Percentiles rank a stretch among this genome's conserved stretches.
phyloP scores from a whole-genome alignment of 2,113 vertebrate genomes.

The Thryonomys swinderianus region DNA sequence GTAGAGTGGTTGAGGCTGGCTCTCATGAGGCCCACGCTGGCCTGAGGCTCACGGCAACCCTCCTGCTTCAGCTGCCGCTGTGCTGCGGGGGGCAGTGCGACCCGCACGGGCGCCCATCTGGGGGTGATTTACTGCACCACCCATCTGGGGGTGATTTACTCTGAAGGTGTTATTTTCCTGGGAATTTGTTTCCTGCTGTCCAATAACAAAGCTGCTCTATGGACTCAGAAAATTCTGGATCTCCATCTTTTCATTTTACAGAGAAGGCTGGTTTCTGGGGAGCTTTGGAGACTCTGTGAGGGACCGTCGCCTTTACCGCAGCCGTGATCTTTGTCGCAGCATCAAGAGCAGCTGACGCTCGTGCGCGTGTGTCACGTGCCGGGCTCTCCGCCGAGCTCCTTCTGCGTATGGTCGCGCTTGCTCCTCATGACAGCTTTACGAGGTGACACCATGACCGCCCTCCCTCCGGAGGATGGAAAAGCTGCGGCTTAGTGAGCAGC shows the following conservation, averaged over 20 bases:
- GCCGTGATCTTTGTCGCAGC: neutral
- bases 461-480: slow-evolving; percentile 35
- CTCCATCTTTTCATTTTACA: slow-evolving; percentile 2
- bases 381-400: slow-evolving; percentile 8
- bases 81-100: too few relatives aligned
- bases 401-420: neutral
- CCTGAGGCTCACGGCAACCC: neutral
- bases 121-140: neutral
- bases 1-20: too few relatives aligned
- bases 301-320: neutral
- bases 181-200: neutral
- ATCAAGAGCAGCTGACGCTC: neutral
- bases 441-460: slow-evolving; percentile 30
- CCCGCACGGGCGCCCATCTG: neutral
- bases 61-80: neutral
- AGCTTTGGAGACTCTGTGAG: neutral
- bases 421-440: slow-evolving; percentile 26
- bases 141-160: neutral
- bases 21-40: neutral
- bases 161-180: slow-evolving; percentile 1
- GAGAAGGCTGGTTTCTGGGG: slow-evolving; percentile 24
- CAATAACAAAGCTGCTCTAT: slow-evolving; percentile 9
- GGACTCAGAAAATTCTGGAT: neutral
- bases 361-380: neutral
- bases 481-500: neutral